Base-by-base conservation (phyloP, 2,797 vertebrate species). In the Siniperca scherzeri region DNA sequence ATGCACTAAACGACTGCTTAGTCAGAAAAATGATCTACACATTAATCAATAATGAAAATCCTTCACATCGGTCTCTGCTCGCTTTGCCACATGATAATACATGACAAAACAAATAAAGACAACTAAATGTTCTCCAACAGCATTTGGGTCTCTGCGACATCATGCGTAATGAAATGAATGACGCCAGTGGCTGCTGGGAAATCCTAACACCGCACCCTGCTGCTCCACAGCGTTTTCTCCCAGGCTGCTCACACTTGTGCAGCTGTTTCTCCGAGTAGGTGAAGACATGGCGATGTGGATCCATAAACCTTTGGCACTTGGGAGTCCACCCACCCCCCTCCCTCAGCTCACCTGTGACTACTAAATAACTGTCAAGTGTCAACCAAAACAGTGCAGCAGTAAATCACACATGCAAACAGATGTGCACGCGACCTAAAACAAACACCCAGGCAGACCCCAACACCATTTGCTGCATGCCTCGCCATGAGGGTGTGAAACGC, bases 391-490 rank as follows among this genome's bases (percentile, higher is more conserved):
- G 27, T 2, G 40, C 19, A 22, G 59, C 64, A 42, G 70, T 66
- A 40, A 81, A 27, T 22, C 80, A 56, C 46, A 22, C 57, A 21
- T 22, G 1, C 19, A 36, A 19, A 9, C 53, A 17, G 11, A 52
- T 6, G 13, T 36, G 25, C 56, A n/a, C 1, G n/a, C 52, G 36
- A 30, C 42, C 75, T 22, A 2, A 73, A 62, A 59, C 62, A 66
- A 44, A 85, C 82, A 75, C 22, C 27, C 27, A 40, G 22, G 17
- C 80, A 40, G 21, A 38, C 12, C 19, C n/a, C 17, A 12, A 3
- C 73, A 66, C 76, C 83, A 82, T 89, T 82, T 87, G 85, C 70
- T 80, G 72, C 68, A n/a, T 48, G 53, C 46, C 68, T 75, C 84
- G 52, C 16, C 50, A 33, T 10, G 27, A 56, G 78, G 19, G 62